Evolutionary conservation across 2,888 invertebrate species (phyloP), one percentile per base, ranked within the genome.

Genomic region (Drosophila planitibia): DNA sequence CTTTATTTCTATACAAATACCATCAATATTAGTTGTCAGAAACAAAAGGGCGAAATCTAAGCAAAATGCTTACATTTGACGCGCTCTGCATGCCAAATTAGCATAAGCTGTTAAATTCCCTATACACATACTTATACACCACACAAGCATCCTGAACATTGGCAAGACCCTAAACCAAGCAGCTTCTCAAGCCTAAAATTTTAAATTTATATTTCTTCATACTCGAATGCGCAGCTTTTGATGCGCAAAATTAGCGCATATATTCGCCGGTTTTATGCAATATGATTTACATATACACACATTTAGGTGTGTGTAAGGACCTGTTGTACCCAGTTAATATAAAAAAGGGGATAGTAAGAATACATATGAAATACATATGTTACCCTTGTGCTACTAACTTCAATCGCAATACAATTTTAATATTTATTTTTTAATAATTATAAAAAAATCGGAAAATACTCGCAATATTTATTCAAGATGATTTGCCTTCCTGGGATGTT

Each of bases 201-300:
- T 79, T 65, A 77, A 82, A 83, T 82, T 75, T 81, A 70, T 80
- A 71, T 74, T 78, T 59, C 71, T 76, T 85, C 55, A 76, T 76
- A 76, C 85, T 84, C 88, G 88, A 88, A 79, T 81, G 84, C 83
- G 59, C 70, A 76, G 65, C 75, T 76, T 76, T 83, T 78, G 88
- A 86, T 79, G 88, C 83, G 88, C 57, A 80, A 85, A 88, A 89
- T 85, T 83, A 83, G 78, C 78, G 83, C 72, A 80, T 79, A 82
- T 83, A 79, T 82, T 68, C 44, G 67, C 53, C 47, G 51, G 54
- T 60, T 47, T 53, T 39, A 19, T 39, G n/a, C 71, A 80, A 70
- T 60, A 51, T 41, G 39, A 30, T 57, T 37, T 41, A 39, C 59
- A 41, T 37, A 41, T 14, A 35, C 41, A 25, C 44, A 53, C 30